Evolutionary conservation across 1,140 invertebrate genomes (phyloP).

Genomic region (Homarus americanus): DNA sequence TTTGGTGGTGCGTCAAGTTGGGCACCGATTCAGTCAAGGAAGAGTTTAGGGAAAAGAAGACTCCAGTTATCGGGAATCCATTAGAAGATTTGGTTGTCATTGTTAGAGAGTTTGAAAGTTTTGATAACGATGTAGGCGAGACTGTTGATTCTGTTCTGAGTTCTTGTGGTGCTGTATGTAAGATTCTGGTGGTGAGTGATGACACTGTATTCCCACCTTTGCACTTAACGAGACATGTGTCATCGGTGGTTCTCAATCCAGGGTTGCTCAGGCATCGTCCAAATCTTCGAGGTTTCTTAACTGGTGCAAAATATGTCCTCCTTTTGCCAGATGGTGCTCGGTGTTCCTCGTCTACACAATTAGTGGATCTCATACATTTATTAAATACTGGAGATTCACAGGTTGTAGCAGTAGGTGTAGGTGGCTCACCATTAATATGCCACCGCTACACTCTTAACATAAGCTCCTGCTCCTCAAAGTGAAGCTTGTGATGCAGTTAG

Average conservation of each 20-base stretch:
- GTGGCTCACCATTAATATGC: constrained; percentile 79
- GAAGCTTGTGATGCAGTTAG: constrained; percentile 83
- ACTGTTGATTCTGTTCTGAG: constrained; percentile 86
- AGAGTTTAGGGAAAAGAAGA: background rate
- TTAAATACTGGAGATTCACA: constrained; percentile 79
- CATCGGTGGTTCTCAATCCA: constrained; percentile 75
- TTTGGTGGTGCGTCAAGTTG: constrained; percentile 11
- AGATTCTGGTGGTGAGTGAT: constrained; percentile 86
- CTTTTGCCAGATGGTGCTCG: constrained; percentile 91
- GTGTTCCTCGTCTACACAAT: constrained; percentile 83
- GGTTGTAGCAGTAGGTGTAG: constrained; percentile 78
- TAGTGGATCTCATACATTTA: constrained; percentile 82
- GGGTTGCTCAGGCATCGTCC: constrained; percentile 71
- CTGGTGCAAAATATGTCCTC: constrained; percentile 87
- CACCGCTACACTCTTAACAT: constrained; percentile 82
- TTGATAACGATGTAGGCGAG: constrained; percentile 88
- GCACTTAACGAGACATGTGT: constrained; percentile 81
- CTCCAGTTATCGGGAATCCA: constrained; percentile 21
- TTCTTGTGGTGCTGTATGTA: constrained; percentile 84
- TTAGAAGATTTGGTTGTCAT: constrained; percentile 80
- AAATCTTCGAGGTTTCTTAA: constrained; percentile 83
- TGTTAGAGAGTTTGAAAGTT: constrained; percentile 89
- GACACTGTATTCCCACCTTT: constrained; percentile 89
- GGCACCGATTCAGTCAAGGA: constrained; percentile 18
- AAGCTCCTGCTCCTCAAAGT: constrained; percentile 78